Conservation (phyloP, 2,888 invertebrate genomes). For the Diogma glabrata region DNA sequence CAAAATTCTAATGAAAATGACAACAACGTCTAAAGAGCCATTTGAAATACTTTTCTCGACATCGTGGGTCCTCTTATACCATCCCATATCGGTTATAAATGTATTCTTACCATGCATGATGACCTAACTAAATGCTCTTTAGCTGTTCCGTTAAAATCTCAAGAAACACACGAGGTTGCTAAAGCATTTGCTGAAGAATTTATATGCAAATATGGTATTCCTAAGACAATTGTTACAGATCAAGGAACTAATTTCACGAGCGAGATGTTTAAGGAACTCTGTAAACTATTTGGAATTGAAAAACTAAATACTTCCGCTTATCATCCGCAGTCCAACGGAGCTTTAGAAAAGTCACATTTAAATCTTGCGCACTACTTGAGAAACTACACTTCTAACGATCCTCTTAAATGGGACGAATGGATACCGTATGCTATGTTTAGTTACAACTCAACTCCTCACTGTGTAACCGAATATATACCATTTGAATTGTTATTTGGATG, state of each 20-base stretch:
- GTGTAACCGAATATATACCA: not conserved
- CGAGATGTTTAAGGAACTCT: not conserved
- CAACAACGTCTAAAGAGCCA: not conserved
- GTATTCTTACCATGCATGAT: slow-evolving; percentile 27
- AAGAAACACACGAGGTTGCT: slow-evolving; percentile 25
- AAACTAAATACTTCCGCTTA: not conserved
- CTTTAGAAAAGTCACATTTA: not conserved
- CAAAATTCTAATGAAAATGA: not conserved
- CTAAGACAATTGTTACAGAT: not conserved
- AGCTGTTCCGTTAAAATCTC: slow-evolving; percentile 25
- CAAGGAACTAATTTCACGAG: not conserved
- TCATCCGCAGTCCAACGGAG: not conserved
- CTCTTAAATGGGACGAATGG: not conserved
- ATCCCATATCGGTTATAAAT: not conserved
- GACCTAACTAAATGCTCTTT: slow-evolving; percentile 27
- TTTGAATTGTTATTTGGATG: not conserved
- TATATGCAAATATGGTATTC: not conserved
- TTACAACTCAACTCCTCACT: not conserved
- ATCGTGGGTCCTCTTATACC: not conserved
- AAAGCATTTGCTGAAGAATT: not conserved
- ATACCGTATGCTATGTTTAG: not conserved
- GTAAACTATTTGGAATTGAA: no score
- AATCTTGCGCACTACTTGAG: not conserved
- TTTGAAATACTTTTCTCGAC: not conserved
- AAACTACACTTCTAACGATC: not conserved